Conservation (phyloP, 2,797 vertebrate species). For the Propithecus deckenii region DNA sequence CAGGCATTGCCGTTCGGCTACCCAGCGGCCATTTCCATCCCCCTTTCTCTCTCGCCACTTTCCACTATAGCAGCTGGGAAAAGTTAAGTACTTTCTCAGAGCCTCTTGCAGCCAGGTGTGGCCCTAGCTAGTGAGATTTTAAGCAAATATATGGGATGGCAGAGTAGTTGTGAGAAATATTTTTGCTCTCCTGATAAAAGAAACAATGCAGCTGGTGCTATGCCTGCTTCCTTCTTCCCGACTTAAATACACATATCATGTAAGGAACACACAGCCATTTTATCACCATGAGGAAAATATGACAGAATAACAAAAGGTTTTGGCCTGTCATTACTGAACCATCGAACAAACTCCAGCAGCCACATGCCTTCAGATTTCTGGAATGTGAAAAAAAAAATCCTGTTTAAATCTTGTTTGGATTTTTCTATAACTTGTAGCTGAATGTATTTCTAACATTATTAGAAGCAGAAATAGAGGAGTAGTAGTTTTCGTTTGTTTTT, state of each 20-base stretch:
- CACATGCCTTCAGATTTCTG: not conserved
- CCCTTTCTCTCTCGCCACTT: not conserved
- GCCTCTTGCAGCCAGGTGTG: not conserved
- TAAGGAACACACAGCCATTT: not conserved
- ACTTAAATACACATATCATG: not conserved
- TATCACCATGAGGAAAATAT: not conserved
- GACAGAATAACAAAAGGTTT: not conserved
- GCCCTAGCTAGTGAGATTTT: not conserved
- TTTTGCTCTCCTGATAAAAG: not conserved
- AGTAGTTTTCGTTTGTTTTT: not conserved
- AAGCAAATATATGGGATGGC: not conserved
- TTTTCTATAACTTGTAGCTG: not conserved
- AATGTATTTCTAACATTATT: not conserved
- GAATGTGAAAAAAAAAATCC: not conserved
- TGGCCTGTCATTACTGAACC: not conserved
- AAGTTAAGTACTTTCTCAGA: not conserved
- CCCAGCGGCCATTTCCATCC: not conserved
- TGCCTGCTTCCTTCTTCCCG: not conserved
- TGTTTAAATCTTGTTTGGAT: not conserved
- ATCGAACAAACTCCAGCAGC: too few species aligned
- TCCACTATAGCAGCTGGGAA: not conserved
- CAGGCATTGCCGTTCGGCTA: not conserved
- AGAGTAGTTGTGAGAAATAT: not conserved
- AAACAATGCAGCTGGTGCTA: not conserved
- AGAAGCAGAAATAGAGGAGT: not conserved